phyloP scores from a whole-genome alignment of 2,888 invertebrate species.

The Orthosia gracilis region DNA sequence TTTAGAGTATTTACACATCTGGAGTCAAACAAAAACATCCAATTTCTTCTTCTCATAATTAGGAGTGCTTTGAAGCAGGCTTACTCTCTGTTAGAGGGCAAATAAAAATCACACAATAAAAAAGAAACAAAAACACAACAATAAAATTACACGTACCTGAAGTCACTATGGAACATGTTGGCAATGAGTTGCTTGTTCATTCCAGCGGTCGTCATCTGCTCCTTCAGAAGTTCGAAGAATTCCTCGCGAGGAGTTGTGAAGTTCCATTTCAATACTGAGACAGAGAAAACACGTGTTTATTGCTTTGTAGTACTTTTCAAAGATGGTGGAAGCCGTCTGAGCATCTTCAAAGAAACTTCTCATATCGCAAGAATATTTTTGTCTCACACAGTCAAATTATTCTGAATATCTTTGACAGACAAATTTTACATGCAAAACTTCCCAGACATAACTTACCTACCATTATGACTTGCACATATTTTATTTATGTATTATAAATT shows the following conservation, averaged over 20 bases:
- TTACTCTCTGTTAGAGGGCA: too few species aligned
- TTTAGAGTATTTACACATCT: too few species aligned
- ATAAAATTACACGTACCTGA: conserved; percentile 92
- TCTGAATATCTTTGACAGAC: neutral
- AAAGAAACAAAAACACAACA: too few species aligned
- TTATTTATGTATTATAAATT: too few species aligned
- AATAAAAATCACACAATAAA: too few species aligned
- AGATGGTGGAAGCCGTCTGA: neutral
- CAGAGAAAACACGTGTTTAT: conserved; percentile 5
- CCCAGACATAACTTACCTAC: neutral
- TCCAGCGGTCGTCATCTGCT: conserved; percentile 97
- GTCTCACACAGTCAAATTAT: neutral
- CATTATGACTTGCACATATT: neutral
- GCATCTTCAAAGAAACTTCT: neutral
- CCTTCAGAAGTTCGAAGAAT: conserved; percentile 97
- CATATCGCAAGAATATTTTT: neutral
- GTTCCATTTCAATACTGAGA: conserved; percentile 96
- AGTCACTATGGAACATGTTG: conserved; percentile 99
- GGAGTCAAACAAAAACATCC: too few species aligned
- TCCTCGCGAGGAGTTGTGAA: conserved; percentile 98
- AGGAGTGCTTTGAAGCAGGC: too few species aligned
- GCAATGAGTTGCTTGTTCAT: conserved; percentile 96
- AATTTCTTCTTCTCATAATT: too few species aligned
- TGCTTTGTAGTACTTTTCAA: neutral
- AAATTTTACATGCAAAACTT: conserved; percentile 11